Conservation (phyloP, 2,797 vertebrate genomes). For the Rhinophrynus dorsalis region DNA sequence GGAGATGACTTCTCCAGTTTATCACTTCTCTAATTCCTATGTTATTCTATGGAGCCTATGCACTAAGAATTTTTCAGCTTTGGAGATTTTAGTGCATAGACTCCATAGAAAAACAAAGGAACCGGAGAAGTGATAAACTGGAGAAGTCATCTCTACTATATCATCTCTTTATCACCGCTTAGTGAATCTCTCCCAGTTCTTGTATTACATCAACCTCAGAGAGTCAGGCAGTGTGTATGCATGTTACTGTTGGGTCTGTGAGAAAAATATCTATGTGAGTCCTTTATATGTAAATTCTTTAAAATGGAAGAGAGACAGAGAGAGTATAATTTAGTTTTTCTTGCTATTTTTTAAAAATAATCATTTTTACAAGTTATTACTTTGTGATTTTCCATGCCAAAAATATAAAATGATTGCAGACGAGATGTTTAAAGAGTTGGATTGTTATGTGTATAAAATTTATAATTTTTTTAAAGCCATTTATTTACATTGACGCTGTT, state of each 20-base stretch:
- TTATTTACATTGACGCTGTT: background rate
- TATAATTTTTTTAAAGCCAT: background rate
- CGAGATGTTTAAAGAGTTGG: background rate
- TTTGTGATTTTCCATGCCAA: constrained; percentile 42
- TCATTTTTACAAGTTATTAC: constrained; percentile 35
- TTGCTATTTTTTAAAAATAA: constrained; percentile 27
- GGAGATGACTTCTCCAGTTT: too few species aligned
- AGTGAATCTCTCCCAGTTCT: too few species aligned
- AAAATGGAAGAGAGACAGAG: background rate
- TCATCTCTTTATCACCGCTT: too few species aligned
- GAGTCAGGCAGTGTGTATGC: constrained; percentile 1
- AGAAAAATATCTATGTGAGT: constrained; percentile 19
- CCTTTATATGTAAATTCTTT: background rate
- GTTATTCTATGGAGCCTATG: too few species aligned
- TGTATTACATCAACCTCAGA: too few species aligned
- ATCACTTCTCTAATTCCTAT: too few species aligned
- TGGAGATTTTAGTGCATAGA: too few species aligned
- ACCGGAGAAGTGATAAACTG: too few species aligned
- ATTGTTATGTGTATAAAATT: background rate
- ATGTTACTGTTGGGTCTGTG: constrained; percentile 39
- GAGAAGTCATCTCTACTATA: too few species aligned
- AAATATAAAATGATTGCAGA: background rate
- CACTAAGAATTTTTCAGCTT: too few species aligned
- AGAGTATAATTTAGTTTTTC: constrained; percentile 21
- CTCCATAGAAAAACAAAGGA: too few species aligned